A percentile compares a stretch with the other conserved stretches of the same genome.
phyloP scores from a whole-genome alignment of 2,797 vertebrate genomes.

The Telmatherina bonti region DNA sequence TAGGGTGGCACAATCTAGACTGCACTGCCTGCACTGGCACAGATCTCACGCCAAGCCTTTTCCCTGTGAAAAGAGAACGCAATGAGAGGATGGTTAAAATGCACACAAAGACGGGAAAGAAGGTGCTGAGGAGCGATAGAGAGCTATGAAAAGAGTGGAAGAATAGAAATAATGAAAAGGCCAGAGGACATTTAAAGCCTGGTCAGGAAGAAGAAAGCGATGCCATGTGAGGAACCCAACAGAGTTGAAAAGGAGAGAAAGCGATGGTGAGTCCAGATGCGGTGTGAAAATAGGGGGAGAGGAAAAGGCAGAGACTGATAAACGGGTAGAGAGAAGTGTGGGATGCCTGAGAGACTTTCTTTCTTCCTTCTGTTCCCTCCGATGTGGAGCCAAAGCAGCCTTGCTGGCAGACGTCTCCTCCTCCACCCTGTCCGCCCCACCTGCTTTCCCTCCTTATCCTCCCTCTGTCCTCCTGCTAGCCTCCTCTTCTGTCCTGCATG shows the following conservation, averaged over 20 bases:
- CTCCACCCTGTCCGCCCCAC: conserved; percentile 67
- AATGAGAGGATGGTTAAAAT: conserved; percentile 56
- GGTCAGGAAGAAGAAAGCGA: conserved; percentile 57
- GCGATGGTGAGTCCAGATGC: conserved; percentile 70
- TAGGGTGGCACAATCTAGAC: conserved; percentile 66
- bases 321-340: conserved; percentile 64
- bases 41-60: conserved; percentile 64
- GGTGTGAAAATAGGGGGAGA: conserved; percentile 56
- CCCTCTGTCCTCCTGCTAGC: conserved; percentile 52
- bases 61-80: conserved; percentile 52
- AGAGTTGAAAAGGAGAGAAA: conserved; percentile 45
- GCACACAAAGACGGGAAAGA: conserved; percentile 60
- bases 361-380: conserved; percentile 66
- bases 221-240: conserved; percentile 48
- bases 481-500: conserved; percentile 64
- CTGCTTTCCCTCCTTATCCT: conserved; percentile 69
- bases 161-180: conserved; percentile 49
- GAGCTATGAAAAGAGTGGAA: conserved; percentile 51
- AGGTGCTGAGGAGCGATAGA: conserved; percentile 64
- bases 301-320: conserved; percentile 68
- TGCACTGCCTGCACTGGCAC: conserved; percentile 50
- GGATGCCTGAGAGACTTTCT: conserved; percentile 67
- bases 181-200: conserved; percentile 43
- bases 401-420: conserved; percentile 68
- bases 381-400: conserved; percentile 67